These are phyloP conservation scores for Hypsibius dujardini DNA, from an alignment of 1,140 invertebrate genomes.

Conservation along the genomic window DNA sequence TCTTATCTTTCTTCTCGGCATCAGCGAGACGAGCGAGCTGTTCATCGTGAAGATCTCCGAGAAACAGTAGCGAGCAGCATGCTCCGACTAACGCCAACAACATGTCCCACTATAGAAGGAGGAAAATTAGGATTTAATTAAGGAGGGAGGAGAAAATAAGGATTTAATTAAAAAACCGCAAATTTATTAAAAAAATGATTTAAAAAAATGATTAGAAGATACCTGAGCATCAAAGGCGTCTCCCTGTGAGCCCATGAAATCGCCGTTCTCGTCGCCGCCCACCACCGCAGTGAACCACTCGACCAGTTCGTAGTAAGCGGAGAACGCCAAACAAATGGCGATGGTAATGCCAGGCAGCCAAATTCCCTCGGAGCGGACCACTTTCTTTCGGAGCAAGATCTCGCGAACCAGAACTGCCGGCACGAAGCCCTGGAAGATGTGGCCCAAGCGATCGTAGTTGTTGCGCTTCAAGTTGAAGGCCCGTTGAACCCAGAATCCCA, in stretches of 20 bases:
- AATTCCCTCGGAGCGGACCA: background rate
- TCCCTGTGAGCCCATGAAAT: background rate
- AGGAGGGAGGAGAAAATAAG: too few species aligned
- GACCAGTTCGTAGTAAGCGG: background rate
- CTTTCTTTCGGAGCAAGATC: background rate
- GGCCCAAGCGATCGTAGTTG: background rate
- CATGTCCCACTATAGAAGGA: background rate
- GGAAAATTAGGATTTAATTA: too few species aligned
- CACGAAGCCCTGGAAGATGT: background rate
- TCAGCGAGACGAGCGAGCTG: background rate
- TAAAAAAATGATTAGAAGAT: too few species aligned
- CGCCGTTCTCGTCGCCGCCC: background rate
- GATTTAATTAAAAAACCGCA: too few species aligned
- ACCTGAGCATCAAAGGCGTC: background rate
- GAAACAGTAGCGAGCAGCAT: background rate
- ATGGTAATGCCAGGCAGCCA: background rate
- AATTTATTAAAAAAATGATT: too few species aligned
- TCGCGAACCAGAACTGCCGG: constrained; percentile 8
- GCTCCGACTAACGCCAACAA: background rate
- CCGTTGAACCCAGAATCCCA: constrained; percentile 1
- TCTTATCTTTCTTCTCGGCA: background rate
- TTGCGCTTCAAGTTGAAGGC: constrained; percentile 5
- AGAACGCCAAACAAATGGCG: background rate
- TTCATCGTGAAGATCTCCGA: background rate
- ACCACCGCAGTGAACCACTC: background rate